Base-by-base conservation (phyloP, 2,888 invertebrate species). In the Laothoe populi region DNA sequence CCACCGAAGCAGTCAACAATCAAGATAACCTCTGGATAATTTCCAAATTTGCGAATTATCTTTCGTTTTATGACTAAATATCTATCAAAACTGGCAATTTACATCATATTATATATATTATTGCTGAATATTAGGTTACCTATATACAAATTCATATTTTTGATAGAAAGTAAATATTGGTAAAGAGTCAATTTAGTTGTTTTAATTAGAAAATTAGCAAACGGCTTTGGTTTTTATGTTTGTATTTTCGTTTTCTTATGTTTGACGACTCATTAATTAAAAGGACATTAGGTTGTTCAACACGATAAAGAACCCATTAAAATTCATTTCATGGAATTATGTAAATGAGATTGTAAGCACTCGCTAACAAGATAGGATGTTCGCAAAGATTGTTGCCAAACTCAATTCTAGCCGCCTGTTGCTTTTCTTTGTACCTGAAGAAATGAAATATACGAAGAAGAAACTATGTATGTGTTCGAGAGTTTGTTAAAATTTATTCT, bases 241-340 rank as follows among this genome's bases (percentile, higher is more conserved):
- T 10, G 8, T 10, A 8, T 31, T 16, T 19, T 16, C 3, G 2
- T n/a, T 49, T 2, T 16, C 4, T 44, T 16, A 46, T 45, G n/a
- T 57, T 26, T 26, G 23, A 10, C n/a, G 8, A 19, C 35, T 21
- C n/a, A 60, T 63, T 26, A 40, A 57, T 46, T 57, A 71, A 75
- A 80, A 71, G 68, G 72, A 82, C 81, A 84, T 86, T 83, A 84
- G 81, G 83, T 84, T 86, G 84, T 82, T 83, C 69, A 84, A 86
- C 83, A 82, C 75, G 80, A 83, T 86, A 83, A 88, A 86, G 84
- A 81, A 81, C 76, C 81, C 75, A 84, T 87, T 86, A 86, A 84
- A 88, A 87, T 85, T 86, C 79, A 84, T 86, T 85, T 81, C 76
- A 73, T 82, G 81, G 83, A 86, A 88, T 90, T 88, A 90, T 89